These are phyloP conservation scores for Proterorhinus semilunaris DNA, from an alignment of 2,113 vertebrate genomes.

Conservation along the genomic window DNA sequence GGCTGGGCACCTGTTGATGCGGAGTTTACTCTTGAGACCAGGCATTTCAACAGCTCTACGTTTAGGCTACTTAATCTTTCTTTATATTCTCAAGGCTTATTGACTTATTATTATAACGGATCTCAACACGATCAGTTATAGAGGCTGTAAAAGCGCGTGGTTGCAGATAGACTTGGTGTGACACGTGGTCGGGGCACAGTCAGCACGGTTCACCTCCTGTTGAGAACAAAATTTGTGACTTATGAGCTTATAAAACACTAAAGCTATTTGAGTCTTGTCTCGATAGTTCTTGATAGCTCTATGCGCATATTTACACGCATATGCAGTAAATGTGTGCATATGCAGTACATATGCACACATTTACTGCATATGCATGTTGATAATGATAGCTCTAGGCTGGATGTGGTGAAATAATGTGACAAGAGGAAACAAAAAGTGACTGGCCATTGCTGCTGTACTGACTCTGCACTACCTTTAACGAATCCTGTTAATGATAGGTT, in stretches of 20 bases:
- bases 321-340: no score
- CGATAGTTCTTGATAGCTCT: no score
- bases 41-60: not conserved
- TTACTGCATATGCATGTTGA: no score
- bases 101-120: not conserved
- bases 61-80: not conserved
- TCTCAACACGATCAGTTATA: not conserved
- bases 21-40: not conserved
- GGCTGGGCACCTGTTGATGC: conserved; percentile 6
- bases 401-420: no score
- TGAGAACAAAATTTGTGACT: not conserved
- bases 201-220: not conserved
- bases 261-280: no score
- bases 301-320: no score
- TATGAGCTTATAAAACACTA: not conserved
- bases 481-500: no score
- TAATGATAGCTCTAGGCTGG: no score
- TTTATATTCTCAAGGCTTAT: not conserved
- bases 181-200: not conserved
- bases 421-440: no score
- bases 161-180: not conserved
- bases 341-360: no score
- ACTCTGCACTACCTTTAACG: no score
- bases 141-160: not conserved
- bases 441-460: no score